A percentile compares a stretch with the other conserved stretches of the same genome.
phyloP scores from a whole-genome alignment of 2,888 invertebrate species.

The Troides aeacus region DNA sequence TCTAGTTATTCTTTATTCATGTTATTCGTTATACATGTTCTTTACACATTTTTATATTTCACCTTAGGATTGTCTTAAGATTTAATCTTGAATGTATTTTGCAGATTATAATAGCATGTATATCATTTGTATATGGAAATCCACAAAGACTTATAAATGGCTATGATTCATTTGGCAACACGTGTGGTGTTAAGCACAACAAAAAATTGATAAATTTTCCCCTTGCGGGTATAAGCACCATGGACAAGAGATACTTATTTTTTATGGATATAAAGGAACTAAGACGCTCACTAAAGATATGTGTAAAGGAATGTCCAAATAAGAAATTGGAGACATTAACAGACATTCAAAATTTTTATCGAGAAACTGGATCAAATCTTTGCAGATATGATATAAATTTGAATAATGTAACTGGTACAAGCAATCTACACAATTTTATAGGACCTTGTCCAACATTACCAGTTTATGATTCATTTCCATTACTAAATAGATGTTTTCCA shows the following conservation, averaged over 20 bases:
- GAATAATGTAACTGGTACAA: constrained; percentile 68
- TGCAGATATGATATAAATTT: constrained; percentile 87
- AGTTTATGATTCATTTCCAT: constrained; percentile 86
- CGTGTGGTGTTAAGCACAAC: constrained; percentile 92
- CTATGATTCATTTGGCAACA: constrained; percentile 96
- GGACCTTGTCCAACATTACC: constrained; percentile 91
- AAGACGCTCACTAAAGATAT: constrained; percentile 89
- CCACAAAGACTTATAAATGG: constrained; percentile 92
- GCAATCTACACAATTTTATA: constrained; percentile 68
- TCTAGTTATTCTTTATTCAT: no score
- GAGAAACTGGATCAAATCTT: constrained; percentile 85
- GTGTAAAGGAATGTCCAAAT: constrained; percentile 93
- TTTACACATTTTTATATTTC: no score
- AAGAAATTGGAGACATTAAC: constrained; percentile 80
- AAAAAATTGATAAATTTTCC: constrained; percentile 86
- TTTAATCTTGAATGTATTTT: constrained; percentile 4
- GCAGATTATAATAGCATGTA: constrained; percentile 90
- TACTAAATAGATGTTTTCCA: constrained; percentile 94
- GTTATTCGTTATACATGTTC: no score
- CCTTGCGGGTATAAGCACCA: constrained; percentile 89
- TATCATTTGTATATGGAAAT: constrained; percentile 93
- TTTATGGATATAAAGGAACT: constrained; percentile 90
- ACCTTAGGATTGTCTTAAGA: neutral
- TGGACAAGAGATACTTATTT: constrained; percentile 88
- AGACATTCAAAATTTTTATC: constrained; percentile 87